Conservation (phyloP, 1,140 invertebrate species). For the Epicauta chinensis region DNA sequence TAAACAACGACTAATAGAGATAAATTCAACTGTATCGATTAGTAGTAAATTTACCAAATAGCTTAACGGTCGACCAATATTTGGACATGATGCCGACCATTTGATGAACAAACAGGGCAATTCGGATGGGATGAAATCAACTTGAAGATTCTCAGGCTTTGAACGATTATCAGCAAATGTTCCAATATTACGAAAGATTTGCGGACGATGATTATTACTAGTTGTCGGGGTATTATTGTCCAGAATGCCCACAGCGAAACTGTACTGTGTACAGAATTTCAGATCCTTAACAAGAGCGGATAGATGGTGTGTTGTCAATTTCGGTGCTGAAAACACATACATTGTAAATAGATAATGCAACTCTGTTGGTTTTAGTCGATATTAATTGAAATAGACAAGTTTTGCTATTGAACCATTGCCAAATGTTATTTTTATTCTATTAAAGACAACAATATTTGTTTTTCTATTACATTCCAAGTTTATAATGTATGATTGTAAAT, state of each 20-base stretch:
- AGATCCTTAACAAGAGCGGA: background rate
- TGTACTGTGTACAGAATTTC: slow-evolving; percentile 5
- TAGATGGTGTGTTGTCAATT: slow-evolving; percentile 3
- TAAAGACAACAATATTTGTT: too few relatives aligned
- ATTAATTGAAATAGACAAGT: too few relatives aligned
- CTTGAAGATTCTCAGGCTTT: slow-evolving; percentile 11
- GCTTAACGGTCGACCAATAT: slow-evolving; percentile 25
- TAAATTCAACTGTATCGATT: background rate
- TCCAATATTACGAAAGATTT: slow-evolving; percentile 2
- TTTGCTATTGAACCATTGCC: too few relatives aligned
- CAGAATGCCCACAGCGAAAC: slow-evolving; percentile 7
- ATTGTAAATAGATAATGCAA: too few relatives aligned
- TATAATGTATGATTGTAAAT: too few relatives aligned
- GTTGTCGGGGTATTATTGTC: background rate
- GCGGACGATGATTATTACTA: background rate
- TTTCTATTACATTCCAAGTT: too few relatives aligned
- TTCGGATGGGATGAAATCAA: slow-evolving; percentile 23
- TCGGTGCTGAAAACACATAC: slow-evolving; percentile 3
- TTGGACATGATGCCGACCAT: slow-evolving; percentile 33
- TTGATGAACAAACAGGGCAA: slow-evolving; percentile 28
- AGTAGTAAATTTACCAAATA: slow-evolving; percentile 27
- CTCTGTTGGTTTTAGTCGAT: too few relatives aligned
- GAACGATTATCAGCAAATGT: slow-evolving; percentile 1
- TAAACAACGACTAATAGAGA: background rate
- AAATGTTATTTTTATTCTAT: too few relatives aligned